Conservation (phyloP, 2,888 invertebrate genomes). For the Melanostoma mellinum region DNA sequence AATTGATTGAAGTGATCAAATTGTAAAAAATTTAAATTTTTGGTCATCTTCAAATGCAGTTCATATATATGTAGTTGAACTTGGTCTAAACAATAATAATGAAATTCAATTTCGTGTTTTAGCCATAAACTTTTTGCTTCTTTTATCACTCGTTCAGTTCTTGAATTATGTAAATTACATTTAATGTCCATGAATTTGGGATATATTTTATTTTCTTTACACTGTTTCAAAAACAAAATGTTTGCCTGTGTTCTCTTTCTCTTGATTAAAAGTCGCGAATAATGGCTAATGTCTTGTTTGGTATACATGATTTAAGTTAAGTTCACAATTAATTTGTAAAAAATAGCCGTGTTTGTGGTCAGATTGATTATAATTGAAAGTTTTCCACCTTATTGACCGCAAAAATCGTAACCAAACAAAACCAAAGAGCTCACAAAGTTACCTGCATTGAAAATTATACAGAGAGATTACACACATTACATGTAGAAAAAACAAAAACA, state of each 20-base stretch:
- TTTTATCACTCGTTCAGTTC: constrained; percentile 4
- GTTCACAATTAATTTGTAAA: no score
- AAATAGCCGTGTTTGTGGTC: no score
- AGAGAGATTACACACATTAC: no score
- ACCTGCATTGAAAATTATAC: no score
- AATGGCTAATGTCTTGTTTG: constrained; percentile 16
- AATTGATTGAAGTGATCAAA: not conserved
- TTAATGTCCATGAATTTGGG: constrained; percentile 2
- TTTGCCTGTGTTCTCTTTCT: constrained; percentile 6
- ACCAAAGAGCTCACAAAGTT: no score
- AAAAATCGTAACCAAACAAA: no score
- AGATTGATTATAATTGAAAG: no score
- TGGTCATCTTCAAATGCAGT: not conserved
- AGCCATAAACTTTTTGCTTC: not conserved
- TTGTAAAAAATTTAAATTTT: not conserved
- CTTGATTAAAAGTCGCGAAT: constrained; percentile 5
- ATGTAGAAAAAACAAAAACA: no score
- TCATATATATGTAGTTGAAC: constrained; percentile 2
- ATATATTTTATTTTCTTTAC: not conserved
- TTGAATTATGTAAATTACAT: constrained; percentile 5
- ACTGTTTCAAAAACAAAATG: constrained; percentile 4
- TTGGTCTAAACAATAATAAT: constrained; percentile 15
- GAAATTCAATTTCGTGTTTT: constrained; percentile 1
- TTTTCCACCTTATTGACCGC: no score
- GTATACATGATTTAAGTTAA: no score